phyloP scores from a whole-genome alignment of 1,140 invertebrate genomes.

The Drosophila subobscura region DNA sequence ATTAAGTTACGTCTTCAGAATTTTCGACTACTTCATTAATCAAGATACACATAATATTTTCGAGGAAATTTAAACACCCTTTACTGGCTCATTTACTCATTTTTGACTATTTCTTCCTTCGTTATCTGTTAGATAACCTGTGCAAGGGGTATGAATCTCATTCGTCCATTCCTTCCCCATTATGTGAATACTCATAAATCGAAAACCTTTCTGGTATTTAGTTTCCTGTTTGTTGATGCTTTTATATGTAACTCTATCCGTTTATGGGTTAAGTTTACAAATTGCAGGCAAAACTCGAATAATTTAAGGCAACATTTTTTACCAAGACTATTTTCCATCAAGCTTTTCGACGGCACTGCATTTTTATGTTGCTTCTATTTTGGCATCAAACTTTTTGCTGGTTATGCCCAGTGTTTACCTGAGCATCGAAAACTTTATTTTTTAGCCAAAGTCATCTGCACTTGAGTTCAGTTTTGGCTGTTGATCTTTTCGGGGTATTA shows the following conservation, averaged over 20 bases:
- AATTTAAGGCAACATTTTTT: conserved; percentile 39
- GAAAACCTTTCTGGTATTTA: conserved; percentile 32
- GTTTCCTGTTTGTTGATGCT: conserved; percentile 6
- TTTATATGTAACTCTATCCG: conserved; percentile 44
- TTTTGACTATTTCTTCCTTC: no score
- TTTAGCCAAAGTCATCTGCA: conserved; percentile 51
- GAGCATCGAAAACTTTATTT: conserved; percentile 40
- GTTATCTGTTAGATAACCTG: no score
- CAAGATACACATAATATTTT: no score
- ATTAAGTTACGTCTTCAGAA: no score
- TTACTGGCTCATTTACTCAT: no score
- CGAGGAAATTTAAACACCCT: no score
- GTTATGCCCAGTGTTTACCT: conserved; percentile 48
- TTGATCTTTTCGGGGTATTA: conserved; percentile 45
- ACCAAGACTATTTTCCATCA: conserved; percentile 14
- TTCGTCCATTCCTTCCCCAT: neutral
- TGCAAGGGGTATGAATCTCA: neutral
- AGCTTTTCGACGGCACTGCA: conserved; percentile 4
- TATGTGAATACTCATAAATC: conserved; percentile 22
- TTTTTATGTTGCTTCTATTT: conserved; percentile 33
- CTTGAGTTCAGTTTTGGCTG: conserved; percentile 18
- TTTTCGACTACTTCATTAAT: no score
- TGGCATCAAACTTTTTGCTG: conserved; percentile 42
- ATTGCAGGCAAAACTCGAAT: conserved; percentile 44
- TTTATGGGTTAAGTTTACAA: conserved; percentile 43